A percentile compares a stretch with the other conserved stretches of the same genome.
Evolutionary conservation across 2,888 invertebrate species (phyloP).

Genomic region (Agrenia bidenticulata): DNA sequence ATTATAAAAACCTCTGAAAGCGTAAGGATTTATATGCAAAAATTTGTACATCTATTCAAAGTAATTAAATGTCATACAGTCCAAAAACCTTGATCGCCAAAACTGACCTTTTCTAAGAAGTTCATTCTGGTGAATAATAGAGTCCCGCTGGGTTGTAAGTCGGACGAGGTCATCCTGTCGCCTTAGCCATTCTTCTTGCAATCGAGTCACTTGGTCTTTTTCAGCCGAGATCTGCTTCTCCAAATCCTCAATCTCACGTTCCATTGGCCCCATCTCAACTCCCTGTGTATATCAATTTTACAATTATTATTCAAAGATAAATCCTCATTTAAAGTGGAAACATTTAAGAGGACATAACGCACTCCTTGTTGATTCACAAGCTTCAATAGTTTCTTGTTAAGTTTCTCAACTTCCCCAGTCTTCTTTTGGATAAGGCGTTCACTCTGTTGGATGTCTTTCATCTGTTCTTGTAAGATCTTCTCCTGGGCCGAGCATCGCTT

Average conservation of each 20-base stretch:
- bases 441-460: conserved; percentile 58
- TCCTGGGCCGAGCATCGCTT: conserved; percentile 58
- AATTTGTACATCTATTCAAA: not conserved
- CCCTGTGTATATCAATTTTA: conserved; percentile 50
- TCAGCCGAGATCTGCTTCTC: conserved; percentile 67
- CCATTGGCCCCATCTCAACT: conserved; percentile 60
- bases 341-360: not conserved
- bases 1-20: conserved; percentile 63
- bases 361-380: conserved; percentile 60
- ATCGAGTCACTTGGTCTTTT: conserved; percentile 64
- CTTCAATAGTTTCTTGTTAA: conserved; percentile 62
- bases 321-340: not conserved
- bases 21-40: not conserved
- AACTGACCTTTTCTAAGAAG: conserved; percentile 71
- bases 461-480: conserved; percentile 45
- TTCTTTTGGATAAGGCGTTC: conserved; percentile 59
- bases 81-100: too few species aligned
- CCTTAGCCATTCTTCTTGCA: conserved; percentile 75
- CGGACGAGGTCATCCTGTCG: conserved; percentile 72
- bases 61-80: too few species aligned
- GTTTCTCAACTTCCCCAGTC: conserved; percentile 59
- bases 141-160: conserved; percentile 68
- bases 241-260: conserved; percentile 66
- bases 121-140: conserved; percentile 69
- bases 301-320: not conserved